Evolutionary conservation across 2,797 vertebrate genomes (phyloP), one percentile per base, ranked within the genome.

Genomic region (Cossypha niveicapilla): DNA sequence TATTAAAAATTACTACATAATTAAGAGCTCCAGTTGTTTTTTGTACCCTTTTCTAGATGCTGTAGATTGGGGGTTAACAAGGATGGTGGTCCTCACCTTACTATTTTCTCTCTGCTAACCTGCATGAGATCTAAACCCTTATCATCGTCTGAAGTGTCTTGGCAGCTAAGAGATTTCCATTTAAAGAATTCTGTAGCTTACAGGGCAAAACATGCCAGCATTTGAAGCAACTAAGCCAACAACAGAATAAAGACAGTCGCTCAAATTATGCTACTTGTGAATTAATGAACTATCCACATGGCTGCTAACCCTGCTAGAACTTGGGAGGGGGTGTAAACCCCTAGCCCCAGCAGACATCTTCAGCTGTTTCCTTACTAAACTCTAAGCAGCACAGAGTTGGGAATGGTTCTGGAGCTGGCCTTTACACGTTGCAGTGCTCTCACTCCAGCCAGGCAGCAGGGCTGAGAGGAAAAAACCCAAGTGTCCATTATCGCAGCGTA

Each of bases 111-210:
- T 73, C 50, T 47, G n/a, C 12, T 62, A 91, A 91, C 79, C 47
- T 4, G 8, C 32, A 22, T 0, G 16, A 90, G 35, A 79, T 15
- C 48, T 60, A 60, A 88, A 91, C 58, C 39, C 80, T 24, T 25
- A 48, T 6, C 51, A 34, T 4, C 0, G 0, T 13, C 17, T 51
- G 35, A 87, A 82, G 30, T 7, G 11, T 45, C 72, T 21, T 67
- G 76, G 53, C 65, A 94, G 50, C 54, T 47, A n/a, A 7, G 30
- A 10, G 57, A 71, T 74, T 94, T 68, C 53, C 72, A 47, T 32
- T 71, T 83, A 23, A 79, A 91, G 68, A 79, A 51, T 48, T 44
- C 37, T 28, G 57, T 16, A 74, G n/a, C 48, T 93, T 51, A 47
- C 23, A 75, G 51, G 35, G 30, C 70, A 68, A 86, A 90, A 91